These are phyloP conservation scores for Auanema sp. DNA, from an alignment of 2,888 invertebrate genomes.

Conservation along the genomic window DNA sequence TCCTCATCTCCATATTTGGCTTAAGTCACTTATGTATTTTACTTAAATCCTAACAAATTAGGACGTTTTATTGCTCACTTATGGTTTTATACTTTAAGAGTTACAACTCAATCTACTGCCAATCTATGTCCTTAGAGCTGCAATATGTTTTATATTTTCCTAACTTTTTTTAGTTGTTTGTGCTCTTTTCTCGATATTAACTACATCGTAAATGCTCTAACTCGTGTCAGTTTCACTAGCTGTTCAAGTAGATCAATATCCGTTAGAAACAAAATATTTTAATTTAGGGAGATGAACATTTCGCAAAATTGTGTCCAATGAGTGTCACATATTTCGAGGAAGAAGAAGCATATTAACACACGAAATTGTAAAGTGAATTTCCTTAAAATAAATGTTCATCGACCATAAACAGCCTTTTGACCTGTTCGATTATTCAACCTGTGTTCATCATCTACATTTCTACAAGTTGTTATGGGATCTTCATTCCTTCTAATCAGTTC, in stretches of 20 bases:
- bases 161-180: slow-evolving; percentile 14
- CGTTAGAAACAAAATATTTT: slow-evolving; percentile 10
- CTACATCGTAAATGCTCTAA: slow-evolving; percentile 21
- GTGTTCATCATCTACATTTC: too few species aligned
- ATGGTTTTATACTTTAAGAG: too few species aligned
- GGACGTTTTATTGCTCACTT: slow-evolving; percentile 1
- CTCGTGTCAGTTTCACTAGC: slow-evolving; percentile 17
- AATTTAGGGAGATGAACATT: slow-evolving; percentile 57
- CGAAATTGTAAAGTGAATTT: slow-evolving; percentile 3
- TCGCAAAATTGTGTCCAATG: slow-evolving; percentile 55
- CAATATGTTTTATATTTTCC: background rate
- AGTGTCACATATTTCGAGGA: slow-evolving; percentile 62
- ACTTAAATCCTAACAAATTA: too few species aligned
- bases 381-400: too few species aligned
- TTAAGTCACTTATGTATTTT: too few species aligned
- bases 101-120: slow-evolving; percentile 2
- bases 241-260: slow-evolving; percentile 2
- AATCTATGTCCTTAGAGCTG: slow-evolving; percentile 2
- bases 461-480: too few species aligned
- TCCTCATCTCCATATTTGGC: background rate
- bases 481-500: too few species aligned
- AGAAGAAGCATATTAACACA: slow-evolving; percentile 35
- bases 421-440: too few species aligned
- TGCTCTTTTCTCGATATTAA: slow-evolving; percentile 8
- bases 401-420: too few species aligned